Conservation (phyloP, 30 jellyfish, hydroid and myxozoan genomes). For the Nemopilema nomurai region DNA sequence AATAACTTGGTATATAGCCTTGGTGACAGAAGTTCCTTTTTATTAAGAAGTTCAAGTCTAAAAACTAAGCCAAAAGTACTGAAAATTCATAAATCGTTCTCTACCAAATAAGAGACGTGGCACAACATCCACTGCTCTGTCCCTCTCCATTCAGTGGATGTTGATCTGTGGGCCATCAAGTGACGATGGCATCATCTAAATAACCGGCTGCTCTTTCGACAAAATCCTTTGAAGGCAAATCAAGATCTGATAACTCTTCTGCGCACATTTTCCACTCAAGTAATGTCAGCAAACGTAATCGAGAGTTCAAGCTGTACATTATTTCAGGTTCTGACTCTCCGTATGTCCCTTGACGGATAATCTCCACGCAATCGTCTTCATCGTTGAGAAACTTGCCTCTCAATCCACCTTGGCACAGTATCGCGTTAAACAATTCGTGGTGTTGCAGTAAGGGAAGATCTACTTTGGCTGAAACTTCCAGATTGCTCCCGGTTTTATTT, state of each 20-base stretch:
- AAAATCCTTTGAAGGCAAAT: conserved; percentile 22
- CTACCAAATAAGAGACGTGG: too few species aligned
- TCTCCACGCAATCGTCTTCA: conserved; percentile 17
- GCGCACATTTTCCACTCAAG: conserved; percentile 9
- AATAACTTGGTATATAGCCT: too few species aligned
- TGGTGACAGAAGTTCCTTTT: too few species aligned
- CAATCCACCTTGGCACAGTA: conserved; percentile 4
- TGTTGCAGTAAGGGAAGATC: conserved; percentile 32
- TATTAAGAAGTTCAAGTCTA: too few species aligned
- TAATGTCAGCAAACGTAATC: conserved; percentile 8
- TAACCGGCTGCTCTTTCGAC: not conserved
- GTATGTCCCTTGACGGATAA: not conserved
- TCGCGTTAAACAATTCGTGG: conserved; percentile 32
- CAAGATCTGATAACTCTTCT: conserved; percentile 9
- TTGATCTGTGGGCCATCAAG: not conserved
- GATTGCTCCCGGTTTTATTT: conserved; percentile 15
- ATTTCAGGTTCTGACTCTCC: conserved; percentile 27
- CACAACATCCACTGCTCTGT: not conserved
- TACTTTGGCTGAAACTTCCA: conserved; percentile 27
- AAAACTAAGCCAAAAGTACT: not conserved
- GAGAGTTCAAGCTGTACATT: conserved; percentile 1
- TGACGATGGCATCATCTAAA: not conserved
- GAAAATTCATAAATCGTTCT: not conserved
- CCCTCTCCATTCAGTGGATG: not conserved
- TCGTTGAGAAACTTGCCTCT: not conserved